Base-by-base conservation (phyloP, 2,113 vertebrate genomes). In the Eudyptes chrysolophus region DNA sequence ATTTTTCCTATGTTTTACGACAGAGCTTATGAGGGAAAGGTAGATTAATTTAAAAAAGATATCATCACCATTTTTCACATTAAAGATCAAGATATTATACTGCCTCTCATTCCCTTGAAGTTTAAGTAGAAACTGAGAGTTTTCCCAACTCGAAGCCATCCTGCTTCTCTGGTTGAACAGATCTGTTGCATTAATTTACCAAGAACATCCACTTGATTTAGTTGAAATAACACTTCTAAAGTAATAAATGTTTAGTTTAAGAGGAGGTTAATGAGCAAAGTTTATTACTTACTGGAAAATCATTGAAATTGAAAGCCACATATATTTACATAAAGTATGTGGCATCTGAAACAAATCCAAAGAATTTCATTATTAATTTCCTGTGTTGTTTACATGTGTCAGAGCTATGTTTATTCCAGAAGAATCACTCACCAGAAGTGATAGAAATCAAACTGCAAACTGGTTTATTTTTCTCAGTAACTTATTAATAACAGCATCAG, bases 301-400 rank as follows among this genome's bases (percentile, higher is more conserved):
- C 80, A 76, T 62, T 95, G 97, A 97, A 98, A 98, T 89, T 92
- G 93, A 98, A 97, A 96, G 88, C 94, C 93, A 94, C 79, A 92
- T 95, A 91, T 97, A 98, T 98, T 98, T 98, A 98, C 93, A 96
- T 96, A n/a, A 87, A 91, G 57, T 72, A 94, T 92, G 94, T 70
- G 34, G 95, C 93, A 96, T 98, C 93, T 97, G 97, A 97, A 97
- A 96, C 90, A 97, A 96, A 94, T 96, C 94, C 97, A 97, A 97
- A 93, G 70, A 98, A 98, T 98, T 97, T 97, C 98, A 91, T 96
- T 97, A 98, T 97, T 96, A 92, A 95, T 97, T 96, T 98, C 97
- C 93, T 95, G 78, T 96, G 94, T 97, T 97, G 97, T 98, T 98
- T 98, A 97, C 96, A 97, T 87, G 95, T 97, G 92, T 97, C 95